Evolutionary conservation across 2,888 invertebrate genomes (phyloP).

Genomic region (Gandaritis pyraliata): DNA sequence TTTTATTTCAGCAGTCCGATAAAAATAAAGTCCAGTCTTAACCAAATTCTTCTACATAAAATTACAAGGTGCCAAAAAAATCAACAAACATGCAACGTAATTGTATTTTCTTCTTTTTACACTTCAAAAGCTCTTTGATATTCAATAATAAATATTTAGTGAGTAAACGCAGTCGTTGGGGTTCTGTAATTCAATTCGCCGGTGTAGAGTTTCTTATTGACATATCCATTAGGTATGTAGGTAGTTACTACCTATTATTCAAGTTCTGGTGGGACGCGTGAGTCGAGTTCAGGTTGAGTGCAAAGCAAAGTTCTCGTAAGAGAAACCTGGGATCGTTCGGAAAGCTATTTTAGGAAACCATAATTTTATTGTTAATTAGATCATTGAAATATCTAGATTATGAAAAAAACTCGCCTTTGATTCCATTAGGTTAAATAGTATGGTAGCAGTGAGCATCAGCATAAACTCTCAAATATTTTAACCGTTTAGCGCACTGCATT

Average conservation of each 20-base stretch:
- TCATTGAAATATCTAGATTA: no score
- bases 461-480: no score
- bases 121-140: conserved; percentile 39
- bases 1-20: no score
- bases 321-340: conserved; percentile 1
- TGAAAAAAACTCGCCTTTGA: no score
- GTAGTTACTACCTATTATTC: conserved; percentile 41
- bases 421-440: no score
- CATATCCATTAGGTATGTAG: conserved; percentile 70
- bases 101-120: conserved; percentile 17
- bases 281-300: conserved; percentile 25
- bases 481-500: no score
- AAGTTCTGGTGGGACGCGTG: conserved; percentile 49
- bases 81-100: conserved; percentile 1
- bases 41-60: background rate
- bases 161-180: conserved; percentile 61
- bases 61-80: conserved; percentile 8
- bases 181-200: conserved; percentile 71
- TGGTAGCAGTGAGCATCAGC: no score
- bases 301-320: conserved; percentile 29
- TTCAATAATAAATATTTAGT: conserved; percentile 77
- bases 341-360: conserved; percentile 12
- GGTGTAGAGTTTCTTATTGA: conserved; percentile 79
- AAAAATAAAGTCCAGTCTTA: no score
- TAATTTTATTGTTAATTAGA: background rate